Evolutionary conservation across 2,888 invertebrate genomes (phyloP), one percentile per base, ranked within the genome.

Genomic region (Sminthurinus aureus): DNA sequence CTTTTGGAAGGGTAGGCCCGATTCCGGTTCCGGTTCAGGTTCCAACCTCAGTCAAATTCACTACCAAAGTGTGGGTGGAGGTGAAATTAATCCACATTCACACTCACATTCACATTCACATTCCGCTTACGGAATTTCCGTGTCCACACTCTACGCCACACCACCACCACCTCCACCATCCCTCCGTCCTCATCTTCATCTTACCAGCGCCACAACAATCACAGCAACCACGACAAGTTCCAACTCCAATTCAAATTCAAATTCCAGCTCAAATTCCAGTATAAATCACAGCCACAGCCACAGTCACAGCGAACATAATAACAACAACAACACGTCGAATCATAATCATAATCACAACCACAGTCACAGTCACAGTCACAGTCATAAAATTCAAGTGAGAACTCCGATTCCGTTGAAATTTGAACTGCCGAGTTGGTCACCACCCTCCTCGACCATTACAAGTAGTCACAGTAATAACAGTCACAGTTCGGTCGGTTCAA

Each of bases 1-100:
- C 84, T 87, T 85, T 15, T 9, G 71, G 86, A 85, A 85, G 85
- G 84, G 86, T 87, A 87, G 87, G 87, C 87, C 87, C 87, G 87
- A 85, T 80, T 67, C 77, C 77, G n/a, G n/a, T n/a, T n/a, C n/a
- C n/a, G n/a, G n/a, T n/a, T n/a, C n/a, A n/a, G n/a, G n/a, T n/a
- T n/a, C 76, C 83, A 85, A 73, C 69, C 83, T 67, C 83, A 75
- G 50, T 69, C 83, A 80, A 52, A 79, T 79, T 38, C 81, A 52
- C 74, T 71, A 79, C 73, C 83, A 64, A 50, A 67, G 69, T 74
- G 66, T 85, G 24, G 76, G 76, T 64, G 82, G 73, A 82, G 69
- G 83, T 66, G 81, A 82, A 9, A 8, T 50, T 6, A 13, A 20
- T 67, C 67, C 79, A 24, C 22, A 24, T 26, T 75, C 38, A n/a